Evolutionary conservation across 2,113 vertebrate species (phyloP).

Genomic region (Oryzias melastigma): DNA sequence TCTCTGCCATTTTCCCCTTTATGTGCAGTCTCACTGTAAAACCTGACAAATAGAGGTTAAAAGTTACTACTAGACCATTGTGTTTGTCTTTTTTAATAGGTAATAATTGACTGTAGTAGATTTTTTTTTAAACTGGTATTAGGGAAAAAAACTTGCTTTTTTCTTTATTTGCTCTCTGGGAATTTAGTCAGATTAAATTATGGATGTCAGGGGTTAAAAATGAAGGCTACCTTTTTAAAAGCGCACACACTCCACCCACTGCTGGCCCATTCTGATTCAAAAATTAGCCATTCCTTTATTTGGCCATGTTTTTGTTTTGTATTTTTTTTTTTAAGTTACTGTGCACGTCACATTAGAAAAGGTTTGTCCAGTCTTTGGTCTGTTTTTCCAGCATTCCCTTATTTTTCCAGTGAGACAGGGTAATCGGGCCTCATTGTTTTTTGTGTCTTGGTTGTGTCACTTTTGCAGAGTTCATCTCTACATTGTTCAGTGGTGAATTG

Average conservation of each 20-base stretch:
- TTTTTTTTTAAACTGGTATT: conserved; percentile 12
- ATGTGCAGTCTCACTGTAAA: conserved; percentile 41
- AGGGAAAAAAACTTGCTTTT: conserved; percentile 10
- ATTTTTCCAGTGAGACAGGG: not conserved
- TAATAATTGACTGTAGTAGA: conserved; percentile 11
- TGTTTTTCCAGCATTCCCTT: not conserved
- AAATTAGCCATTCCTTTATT: conserved; percentile 14
- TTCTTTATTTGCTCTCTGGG: conserved; percentile 5
- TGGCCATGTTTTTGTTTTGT: not conserved
- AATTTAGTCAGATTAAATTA: conserved; percentile 1
- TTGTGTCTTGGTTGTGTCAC: not conserved
- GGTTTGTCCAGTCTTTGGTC: not conserved
- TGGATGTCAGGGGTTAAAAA: conserved; percentile 16
- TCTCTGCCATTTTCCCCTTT: conserved; percentile 25
- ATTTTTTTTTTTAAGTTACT: not conserved
- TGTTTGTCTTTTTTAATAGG: conserved; percentile 25
- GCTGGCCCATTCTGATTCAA: conserved; percentile 12
- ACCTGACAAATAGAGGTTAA: conserved; percentile 13
- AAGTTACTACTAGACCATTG: conserved; percentile 34
- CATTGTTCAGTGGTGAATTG: not conserved
- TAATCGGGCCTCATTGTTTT: not conserved
- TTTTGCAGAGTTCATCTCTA: not conserved
- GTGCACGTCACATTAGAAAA: conserved; percentile 13
- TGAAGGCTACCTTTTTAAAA: conserved; percentile 38
- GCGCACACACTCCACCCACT: conserved; percentile 27